Evolutionary conservation across 2,113 vertebrate genomes (phyloP), one percentile per base, ranked within the genome.

Genomic region (zebrafish (Danio rerio)): DNA sequence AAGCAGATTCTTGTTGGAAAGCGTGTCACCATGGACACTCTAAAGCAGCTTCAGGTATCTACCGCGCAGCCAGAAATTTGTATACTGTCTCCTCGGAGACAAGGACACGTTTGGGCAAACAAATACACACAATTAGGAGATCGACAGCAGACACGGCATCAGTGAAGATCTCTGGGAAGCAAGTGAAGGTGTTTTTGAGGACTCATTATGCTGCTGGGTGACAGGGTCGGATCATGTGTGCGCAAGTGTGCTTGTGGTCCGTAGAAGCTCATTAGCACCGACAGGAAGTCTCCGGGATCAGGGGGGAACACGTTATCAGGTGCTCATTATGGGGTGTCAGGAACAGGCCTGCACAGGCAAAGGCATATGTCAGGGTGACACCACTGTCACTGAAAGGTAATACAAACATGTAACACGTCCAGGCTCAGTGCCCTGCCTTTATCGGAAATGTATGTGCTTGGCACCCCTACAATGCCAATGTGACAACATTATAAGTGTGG

Each of bases 261-360:
- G 74, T 81, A 74, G 78, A 85, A 83, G 81, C 86, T 87, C 86
- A 85, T 87, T 87, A 87, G 78, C 83, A 78, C 69, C 31, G 75
- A 65, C 85, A 86, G 85, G 79, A 75, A 76, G 73, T 72, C 82
- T 82, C 55, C 31, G 55, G 74, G 53, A 85, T 68, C 66, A 63
- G 80, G 81, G 50, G 78, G 79, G 82, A 62, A 83, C 74, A 81
- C 31, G 52, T 65, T 87, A 81, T 81, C 70, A 55, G 84, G 84
- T 84, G 81, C 88, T 93, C 91, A 92, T 94, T 92, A 94, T n/a
- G 87, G 88, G 87, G 85, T 90, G 89, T 86, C 88, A 91, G 83
- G 82, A 79, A 91, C 84, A 62, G 85, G 88, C 75, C 85, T 88
- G 90, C 89, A 86, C 87, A 63, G 90, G 86, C 83, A 70, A 84